Evolutionary conservation across 2,888 invertebrate genomes (phyloP), one percentile per base, ranked within the genome.

Genomic region (Drosophila seclusa): DNA sequence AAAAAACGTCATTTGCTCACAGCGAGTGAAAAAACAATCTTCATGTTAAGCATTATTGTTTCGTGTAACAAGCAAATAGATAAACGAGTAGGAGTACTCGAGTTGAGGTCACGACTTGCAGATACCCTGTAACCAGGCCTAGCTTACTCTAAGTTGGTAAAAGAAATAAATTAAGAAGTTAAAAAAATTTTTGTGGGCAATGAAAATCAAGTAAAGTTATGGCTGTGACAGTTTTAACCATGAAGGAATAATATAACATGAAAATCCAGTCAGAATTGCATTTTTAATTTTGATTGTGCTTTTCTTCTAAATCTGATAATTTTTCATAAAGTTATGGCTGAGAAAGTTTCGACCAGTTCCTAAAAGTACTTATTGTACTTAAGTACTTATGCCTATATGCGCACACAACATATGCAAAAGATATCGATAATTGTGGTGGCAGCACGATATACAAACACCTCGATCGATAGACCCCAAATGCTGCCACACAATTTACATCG

Each of bases 261-360:
- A 16, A 16, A 36, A 36, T 36, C 36, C 16, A 36, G 16, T 36
- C 3, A 4, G 16, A 16, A 36, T 7, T 36, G 36, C 36, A 36
- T 36, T 16, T 36, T 36, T 6, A 6, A 36, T 36, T 36, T 16
- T 2, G 16, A 36, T 4, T 6, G 16, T 36, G 0, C 16, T 16
- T 34, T 16, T 5, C 4, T 34, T 21, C 1, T 21, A 21, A 5
- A 21, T 5, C 1, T 2, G 0, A 2, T 21, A 0, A 5, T 40
- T n/a, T 40, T 40, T 40, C n/a, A 2, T 10, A 21, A 40, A 21
- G 40, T 11, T 40, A 11, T 42, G 11, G 21, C 11, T 21, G 11
- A 21, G 11, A 40, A 21, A 5, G 21, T 11, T n/a, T 21, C n/a
- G 2, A 40, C 11, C n/a, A 21, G 40, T 2, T 11, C 4, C 1